Percentiles rank a stretch among this genome's conserved stretches.
These are phyloP conservation scores for Spilogale gracilis DNA, from an alignment of 2,113 vertebrate genomes.

Conservation along the genomic window DNA sequence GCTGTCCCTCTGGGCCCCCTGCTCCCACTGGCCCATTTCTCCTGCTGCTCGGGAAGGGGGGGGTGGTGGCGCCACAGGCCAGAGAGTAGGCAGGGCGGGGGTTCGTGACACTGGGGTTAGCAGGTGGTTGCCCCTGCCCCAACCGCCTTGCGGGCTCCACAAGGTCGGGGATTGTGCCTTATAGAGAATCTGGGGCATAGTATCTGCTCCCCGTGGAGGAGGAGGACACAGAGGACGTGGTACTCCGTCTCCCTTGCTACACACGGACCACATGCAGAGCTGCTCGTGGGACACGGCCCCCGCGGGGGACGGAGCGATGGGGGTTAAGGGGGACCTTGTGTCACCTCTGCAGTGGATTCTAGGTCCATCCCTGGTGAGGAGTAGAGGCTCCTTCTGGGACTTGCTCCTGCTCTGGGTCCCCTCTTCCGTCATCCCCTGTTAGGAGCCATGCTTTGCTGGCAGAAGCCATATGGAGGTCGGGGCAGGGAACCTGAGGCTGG, in stretches of 20 bases:
- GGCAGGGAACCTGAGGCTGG: neutral
- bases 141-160: neutral
- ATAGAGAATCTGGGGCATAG: too few species aligned
- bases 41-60: too few species aligned
- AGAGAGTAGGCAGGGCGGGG: neutral
- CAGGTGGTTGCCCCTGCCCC: neutral
- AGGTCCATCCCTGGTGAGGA: neutral
- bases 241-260: neutral
- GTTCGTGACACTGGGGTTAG: neutral
- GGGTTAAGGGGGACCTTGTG: fast-evolving
- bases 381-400: neutral
- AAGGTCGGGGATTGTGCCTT: neutral
- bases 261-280: too few species aligned
- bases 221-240: neutral
- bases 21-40: neutral
- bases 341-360: fast-evolving
- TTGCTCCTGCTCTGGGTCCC: neutral
- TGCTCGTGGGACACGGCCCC: neutral
- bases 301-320: fast-evolving
- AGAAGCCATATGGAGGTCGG: neutral
- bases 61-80: neutral
- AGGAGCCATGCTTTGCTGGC: neutral
- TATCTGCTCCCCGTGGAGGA: neutral
- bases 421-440: fast-evolving
- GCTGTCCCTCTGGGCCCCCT: neutral